These are phyloP conservation scores for Enteromius anoplus DNA, from an alignment of 2,797 vertebrate genomes.

Conservation along the genomic window DNA sequence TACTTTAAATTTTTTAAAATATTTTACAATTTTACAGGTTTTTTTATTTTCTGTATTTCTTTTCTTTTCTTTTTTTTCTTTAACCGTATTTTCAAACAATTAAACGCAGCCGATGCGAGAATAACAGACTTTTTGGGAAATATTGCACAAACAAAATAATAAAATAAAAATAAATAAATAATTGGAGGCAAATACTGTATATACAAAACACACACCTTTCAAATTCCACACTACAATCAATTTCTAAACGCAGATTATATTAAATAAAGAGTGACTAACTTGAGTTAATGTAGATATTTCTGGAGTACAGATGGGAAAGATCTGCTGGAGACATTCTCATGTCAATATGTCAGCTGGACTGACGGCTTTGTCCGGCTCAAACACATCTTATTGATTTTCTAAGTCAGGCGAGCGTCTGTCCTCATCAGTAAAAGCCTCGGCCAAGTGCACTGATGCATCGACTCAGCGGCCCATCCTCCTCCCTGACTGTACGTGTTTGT, in stretches of 20 bases:
- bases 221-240: background rate
- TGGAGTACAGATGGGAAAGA: background rate
- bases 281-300: background rate
- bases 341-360: slow-evolving; percentile 19
- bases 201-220: background rate
- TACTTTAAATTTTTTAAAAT: too few species aligned
- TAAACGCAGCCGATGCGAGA: too few species aligned
- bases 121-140: too few species aligned
- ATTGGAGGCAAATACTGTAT: too few species aligned
- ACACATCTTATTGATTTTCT: slow-evolving; percentile 48
- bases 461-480: background rate
- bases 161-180: too few species aligned
- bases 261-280: background rate
- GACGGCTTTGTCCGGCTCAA: slow-evolving; percentile 24
- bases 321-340: background rate
- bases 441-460: slow-evolving; percentile 14
- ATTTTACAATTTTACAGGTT: too few species aligned
- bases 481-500: background rate
- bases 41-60: too few species aligned
- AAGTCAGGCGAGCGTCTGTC: slow-evolving; percentile 21
- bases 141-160: too few species aligned
- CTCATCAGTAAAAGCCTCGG: slow-evolving; percentile 16
- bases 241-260: background rate
- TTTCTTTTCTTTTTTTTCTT: too few species aligned
- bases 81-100: too few species aligned